phyloP scores from a whole-genome alignment of 2,113 vertebrate species.

The Halcyon malimbica region DNA sequence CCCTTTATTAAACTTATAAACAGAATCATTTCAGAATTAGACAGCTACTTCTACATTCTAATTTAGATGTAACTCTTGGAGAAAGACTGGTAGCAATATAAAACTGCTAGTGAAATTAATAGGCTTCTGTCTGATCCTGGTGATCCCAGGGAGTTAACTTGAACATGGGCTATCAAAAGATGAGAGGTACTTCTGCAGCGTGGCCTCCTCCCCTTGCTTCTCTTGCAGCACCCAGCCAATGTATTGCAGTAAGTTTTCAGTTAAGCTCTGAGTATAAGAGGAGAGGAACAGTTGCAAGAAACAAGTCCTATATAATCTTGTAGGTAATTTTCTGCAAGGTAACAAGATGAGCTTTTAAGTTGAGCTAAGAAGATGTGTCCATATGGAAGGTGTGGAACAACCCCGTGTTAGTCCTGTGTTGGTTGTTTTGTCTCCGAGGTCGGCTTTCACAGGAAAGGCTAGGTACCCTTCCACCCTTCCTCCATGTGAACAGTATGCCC shows the following conservation, averaged over 20 bases:
- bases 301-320: neutral
- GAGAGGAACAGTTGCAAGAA: neutral
- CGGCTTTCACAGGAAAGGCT: neutral
- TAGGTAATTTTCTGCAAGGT: neutral
- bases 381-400: rapidly evolving
- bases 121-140: neutral
- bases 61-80: neutral
- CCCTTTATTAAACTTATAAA: neutral
- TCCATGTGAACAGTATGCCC: neutral
- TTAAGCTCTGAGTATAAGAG: neutral
- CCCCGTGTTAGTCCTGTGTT: neutral
- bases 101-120: neutral
- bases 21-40: neutral
- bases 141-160: neutral
- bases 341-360: neutral
- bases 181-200: neutral
- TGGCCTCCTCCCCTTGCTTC: neutral
- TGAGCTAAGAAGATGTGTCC: neutral
- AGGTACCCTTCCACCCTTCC: neutral
- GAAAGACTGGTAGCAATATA: neutral
- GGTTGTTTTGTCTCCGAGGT: neutral
- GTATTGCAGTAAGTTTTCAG: neutral
- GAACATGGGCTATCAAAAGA: neutral
- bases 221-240: neutral
- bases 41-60: neutral